Conservation (phyloP, 2,113 vertebrate genomes). For the Climacteris rufus region DNA sequence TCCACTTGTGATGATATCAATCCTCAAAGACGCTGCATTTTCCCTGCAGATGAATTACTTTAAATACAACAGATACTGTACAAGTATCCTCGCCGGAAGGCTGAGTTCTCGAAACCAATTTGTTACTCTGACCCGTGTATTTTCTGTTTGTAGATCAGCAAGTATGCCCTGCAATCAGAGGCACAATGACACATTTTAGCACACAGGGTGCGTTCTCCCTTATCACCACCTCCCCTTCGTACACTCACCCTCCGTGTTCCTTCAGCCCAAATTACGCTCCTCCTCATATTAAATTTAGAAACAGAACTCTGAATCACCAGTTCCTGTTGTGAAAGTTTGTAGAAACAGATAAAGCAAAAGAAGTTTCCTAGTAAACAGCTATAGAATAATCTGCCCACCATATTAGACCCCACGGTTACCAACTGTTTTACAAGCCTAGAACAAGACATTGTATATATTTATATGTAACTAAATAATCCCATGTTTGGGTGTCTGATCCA, state of each 20-base stretch:
- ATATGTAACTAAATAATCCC: neutral
- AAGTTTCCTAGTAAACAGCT: neutral
- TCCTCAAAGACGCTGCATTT: neutral
- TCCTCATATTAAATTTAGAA: conserved; percentile 35
- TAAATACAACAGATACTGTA: neutral
- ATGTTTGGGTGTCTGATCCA: neutral
- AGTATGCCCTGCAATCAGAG: neutral
- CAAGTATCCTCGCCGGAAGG: neutral
- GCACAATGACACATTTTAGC: neutral
- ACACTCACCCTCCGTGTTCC: neutral
- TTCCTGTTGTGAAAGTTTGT: conserved; percentile 25
- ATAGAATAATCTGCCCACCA: neutral
- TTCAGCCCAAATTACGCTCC: neutral
- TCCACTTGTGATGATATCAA: neutral
- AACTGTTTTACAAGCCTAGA: neutral
- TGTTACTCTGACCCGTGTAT: neutral
- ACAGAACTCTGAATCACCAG: conserved; percentile 38
- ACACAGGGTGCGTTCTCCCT: neutral
- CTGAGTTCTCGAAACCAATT: neutral
- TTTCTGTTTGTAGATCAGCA: neutral
- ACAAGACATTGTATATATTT: neutral
- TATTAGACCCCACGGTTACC: neutral
- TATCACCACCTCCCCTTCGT: neutral
- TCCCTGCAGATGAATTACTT: neutral
- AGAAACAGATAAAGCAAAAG: conserved; percentile 11